Evolutionary conservation across 2,113 vertebrate genomes (phyloP), one percentile per base, ranked within the genome.

Genomic region (Callionymus lyra): DNA sequence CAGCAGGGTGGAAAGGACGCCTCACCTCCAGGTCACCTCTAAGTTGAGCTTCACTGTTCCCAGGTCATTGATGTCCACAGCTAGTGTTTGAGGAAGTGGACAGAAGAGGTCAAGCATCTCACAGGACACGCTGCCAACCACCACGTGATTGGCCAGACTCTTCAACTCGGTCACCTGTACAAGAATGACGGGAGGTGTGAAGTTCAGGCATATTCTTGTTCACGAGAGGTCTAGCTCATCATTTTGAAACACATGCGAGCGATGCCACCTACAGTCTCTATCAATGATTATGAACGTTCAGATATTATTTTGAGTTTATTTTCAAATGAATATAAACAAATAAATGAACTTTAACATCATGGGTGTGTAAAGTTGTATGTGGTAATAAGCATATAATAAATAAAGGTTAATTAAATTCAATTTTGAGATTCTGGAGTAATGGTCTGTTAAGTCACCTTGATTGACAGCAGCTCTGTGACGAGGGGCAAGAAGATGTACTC

Each of bases 91-190:
- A 1, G 95, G 92, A 16, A 97, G 84, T 1, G 94, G 93, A 0
- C 91, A 89, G 68, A 99, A 98, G 27, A 99, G 84, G 65, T 99
- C 93, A 59, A 97, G 93, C 62, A 95, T 99, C 75, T 99, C 95
- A 0, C 95, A 99, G 31, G 91, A 95, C 59, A 99, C 94, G 0
- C 88, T 99, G 57, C 95, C 95, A 65, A 99, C 95, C 50, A 98
- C 88, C 38, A 97, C 94, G 0, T 98, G 94, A 81, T 93, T 99
- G 61, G 94, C 93, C 76, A 99, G 64, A 77, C 94, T 94, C 78
- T 98, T 99, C 35, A 99, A 79, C 72, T 99, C 95, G 0, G 92
- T 97, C 64, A 99, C 93, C 95, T 99, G 53, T 41, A 71, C 44
- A 32, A 50, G 31, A 38, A 38, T 40, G 8, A 10, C 0, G 1